Conservation (phyloP, 1,140 invertebrate species). For the Trachymyrmex cornetzi region DNA sequence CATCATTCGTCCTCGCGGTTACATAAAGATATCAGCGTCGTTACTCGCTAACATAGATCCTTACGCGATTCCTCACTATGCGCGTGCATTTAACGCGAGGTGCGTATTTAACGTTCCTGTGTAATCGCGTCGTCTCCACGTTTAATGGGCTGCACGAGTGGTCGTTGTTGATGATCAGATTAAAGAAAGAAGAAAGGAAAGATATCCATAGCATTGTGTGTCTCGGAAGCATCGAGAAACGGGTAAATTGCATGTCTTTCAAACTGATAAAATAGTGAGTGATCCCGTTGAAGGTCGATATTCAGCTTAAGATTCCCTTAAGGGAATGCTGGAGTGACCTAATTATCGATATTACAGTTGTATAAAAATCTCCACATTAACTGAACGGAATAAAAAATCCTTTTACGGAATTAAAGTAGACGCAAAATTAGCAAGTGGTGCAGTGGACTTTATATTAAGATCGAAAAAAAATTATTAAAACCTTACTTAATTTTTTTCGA, state of each 20-base stretch:
- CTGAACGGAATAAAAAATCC: too few species aligned
- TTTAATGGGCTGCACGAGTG: constrained; percentile 30
- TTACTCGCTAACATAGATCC: constrained; percentile 60
- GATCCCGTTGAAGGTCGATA: too few species aligned
- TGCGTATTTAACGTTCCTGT: constrained; percentile 6
- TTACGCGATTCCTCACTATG: constrained; percentile 42
- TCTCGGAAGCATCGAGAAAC: constrained; percentile 7
- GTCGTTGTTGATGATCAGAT: background rate
- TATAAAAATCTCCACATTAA: too few species aligned
- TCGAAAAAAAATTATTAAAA: too few species aligned
- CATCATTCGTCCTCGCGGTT: constrained; percentile 82
- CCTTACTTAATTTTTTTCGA: too few species aligned
- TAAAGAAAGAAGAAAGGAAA: background rate
- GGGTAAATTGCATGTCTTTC: background rate
- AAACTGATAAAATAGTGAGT: background rate
- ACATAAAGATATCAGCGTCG: constrained; percentile 75
- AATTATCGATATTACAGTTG: too few species aligned
- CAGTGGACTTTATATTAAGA: too few species aligned
- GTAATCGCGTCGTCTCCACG: background rate
- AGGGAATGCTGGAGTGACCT: too few species aligned
- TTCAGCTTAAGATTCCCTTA: too few species aligned
- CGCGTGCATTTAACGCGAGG: constrained; percentile 1
- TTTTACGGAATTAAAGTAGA: too few species aligned
- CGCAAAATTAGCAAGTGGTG: too few species aligned
- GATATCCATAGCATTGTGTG: background rate